phyloP scores from a whole-genome alignment of 2,113 vertebrate genomes.

The Pachycephala philippinensis region DNA sequence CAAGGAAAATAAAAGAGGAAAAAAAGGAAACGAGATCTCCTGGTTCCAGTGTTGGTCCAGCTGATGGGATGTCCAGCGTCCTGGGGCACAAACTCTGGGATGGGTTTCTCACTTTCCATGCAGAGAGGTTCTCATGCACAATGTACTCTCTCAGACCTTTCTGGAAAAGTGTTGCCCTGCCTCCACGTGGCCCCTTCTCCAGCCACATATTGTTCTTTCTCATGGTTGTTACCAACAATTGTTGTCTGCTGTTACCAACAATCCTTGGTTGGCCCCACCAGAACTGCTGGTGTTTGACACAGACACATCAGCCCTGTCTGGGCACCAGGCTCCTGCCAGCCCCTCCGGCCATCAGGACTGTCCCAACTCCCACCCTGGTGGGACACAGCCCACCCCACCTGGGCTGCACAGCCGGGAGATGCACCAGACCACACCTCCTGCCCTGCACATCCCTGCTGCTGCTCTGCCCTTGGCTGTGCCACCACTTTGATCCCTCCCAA shows the following conservation, averaged over 20 bases:
- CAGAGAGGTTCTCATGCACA: background rate
- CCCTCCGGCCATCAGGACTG: background rate
- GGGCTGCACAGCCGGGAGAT: fast-evolving
- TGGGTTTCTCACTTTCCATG: background rate
- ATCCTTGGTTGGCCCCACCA: background rate
- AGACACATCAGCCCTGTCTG: background rate
- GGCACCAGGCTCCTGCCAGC: background rate
- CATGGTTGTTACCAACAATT: fast-evolving
- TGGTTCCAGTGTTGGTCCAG: too few species aligned
- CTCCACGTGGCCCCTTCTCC: background rate
- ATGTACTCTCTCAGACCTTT: background rate
- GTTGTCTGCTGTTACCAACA: background rate
- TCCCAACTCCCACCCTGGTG: background rate
- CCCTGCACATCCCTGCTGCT: fast-evolving
- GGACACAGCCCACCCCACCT: background rate
- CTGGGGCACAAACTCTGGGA: background rate
- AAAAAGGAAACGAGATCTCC: background rate
- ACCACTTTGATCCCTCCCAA: fast-evolving
- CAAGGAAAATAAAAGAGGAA: background rate
- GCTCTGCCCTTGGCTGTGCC: background rate
- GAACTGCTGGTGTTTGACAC: background rate
- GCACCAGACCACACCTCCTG: background rate
- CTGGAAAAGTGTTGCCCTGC: background rate
- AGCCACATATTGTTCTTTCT: background rate
- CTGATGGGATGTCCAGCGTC: background rate